phyloP scores from a whole-genome alignment of 2,797 vertebrate species.

The Poeciliopsis paucimaculata region DNA sequence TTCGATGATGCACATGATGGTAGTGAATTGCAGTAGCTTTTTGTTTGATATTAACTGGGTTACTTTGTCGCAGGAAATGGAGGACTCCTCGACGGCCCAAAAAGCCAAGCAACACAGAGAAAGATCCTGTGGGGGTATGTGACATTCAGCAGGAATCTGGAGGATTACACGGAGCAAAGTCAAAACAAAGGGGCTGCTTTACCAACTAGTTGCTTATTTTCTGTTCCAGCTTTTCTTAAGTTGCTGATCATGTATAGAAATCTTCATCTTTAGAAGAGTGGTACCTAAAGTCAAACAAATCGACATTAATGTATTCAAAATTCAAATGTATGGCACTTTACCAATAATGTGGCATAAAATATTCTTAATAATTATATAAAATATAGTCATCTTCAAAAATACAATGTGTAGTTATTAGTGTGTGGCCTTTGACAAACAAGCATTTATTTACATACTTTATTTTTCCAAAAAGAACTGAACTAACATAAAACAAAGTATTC shows the following conservation, averaged over 20 bases:
- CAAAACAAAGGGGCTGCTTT: background rate
- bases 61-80: slow-evolving; percentile 75
- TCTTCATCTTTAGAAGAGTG: background rate
- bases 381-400: background rate
- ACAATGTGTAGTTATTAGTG: background rate
- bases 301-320: background rate
- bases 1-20: background rate
- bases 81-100: slow-evolving; percentile 88
- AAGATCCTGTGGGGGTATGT: slow-evolving; percentile 95
- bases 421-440: background rate
- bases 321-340: background rate
- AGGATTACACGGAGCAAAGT: background rate
- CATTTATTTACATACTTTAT: background rate
- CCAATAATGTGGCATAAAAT: background rate
- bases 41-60: slow-evolving; percentile 11
- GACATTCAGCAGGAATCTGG: background rate
- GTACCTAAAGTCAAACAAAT: background rate
- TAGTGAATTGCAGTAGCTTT: no score
- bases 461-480: background rate
- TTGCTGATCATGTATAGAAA: background rate
- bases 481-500: background rate
- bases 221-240: background rate
- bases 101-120: slow-evolving; percentile 84
- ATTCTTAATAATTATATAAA: background rate
- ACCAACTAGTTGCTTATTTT: background rate